Evolutionary conservation across 2,113 vertebrate species (phyloP).

Genomic region (Pantherophis guttatus): DNA sequence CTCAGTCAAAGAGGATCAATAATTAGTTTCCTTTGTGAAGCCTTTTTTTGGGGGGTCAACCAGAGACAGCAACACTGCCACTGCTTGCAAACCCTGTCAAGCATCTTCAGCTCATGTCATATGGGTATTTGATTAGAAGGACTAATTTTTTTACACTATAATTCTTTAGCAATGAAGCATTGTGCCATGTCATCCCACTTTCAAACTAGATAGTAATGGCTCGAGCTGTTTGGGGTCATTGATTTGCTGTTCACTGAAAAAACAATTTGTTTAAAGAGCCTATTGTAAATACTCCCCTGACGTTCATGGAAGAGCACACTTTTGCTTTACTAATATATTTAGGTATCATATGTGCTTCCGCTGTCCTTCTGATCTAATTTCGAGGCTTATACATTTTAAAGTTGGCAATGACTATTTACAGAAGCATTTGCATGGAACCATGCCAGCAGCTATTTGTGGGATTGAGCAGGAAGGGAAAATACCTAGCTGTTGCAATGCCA

Average conservation of each 20-base stretch:
- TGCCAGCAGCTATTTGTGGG: neutral
- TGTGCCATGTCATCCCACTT: slow-evolving; percentile 46
- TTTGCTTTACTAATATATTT: slow-evolving; percentile 34
- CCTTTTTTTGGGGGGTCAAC: slow-evolving; percentile 36
- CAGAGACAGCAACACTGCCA: slow-evolving; percentile 19
- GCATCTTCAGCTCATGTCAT: slow-evolving; percentile 34
- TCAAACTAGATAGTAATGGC: slow-evolving; percentile 39
- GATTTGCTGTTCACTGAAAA: slow-evolving; percentile 54
- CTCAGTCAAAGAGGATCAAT: slow-evolving; percentile 31
- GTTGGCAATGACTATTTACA: neutral
- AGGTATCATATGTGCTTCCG: slow-evolving; percentile 27
- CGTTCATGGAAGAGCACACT: slow-evolving; percentile 35
- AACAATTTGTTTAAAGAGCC: slow-evolving; percentile 39
- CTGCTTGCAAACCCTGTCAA: slow-evolving; percentile 35
- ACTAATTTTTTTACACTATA: slow-evolving; percentile 48
- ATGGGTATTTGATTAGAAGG: slow-evolving; percentile 48
- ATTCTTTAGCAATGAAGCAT: slow-evolving; percentile 43
- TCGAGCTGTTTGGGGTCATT: slow-evolving; percentile 25
- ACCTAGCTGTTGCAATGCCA: neutral
- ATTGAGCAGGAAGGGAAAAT: neutral
- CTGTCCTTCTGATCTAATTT: neutral
- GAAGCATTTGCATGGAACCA: neutral
- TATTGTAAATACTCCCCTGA: slow-evolving; percentile 9
- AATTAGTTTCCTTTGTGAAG: slow-evolving; percentile 56
- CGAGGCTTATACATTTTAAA: slow-evolving; percentile 15